Percentiles rank a stretch among this genome's conserved stretches.
phyloP scores from a whole-genome alignment of 2,113 vertebrate species.

The Salvator merianae region DNA sequence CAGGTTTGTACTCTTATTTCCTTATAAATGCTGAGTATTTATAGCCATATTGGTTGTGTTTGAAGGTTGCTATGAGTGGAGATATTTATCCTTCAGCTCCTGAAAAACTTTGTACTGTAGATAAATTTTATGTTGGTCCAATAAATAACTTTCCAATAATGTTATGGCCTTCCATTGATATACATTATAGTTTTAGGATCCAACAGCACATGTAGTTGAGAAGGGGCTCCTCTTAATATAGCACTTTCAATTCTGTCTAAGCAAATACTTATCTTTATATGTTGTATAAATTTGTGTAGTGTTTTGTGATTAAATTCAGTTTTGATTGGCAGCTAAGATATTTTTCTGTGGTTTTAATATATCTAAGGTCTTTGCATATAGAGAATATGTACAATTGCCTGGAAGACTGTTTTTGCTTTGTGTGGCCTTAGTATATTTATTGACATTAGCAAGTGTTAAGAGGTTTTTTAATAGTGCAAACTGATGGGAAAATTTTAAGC shows the following conservation, averaged over 20 bases:
- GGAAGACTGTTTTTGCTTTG: slow-evolving; percentile 75
- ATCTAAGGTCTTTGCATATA: slow-evolving; percentile 75
- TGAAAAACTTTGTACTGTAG: neutral
- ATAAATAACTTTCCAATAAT: slow-evolving; percentile 57
- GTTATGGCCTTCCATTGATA: slow-evolving; percentile 68
- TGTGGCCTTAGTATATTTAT: slow-evolving; percentile 80
- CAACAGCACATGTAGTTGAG: slow-evolving; percentile 71
- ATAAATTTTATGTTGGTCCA: slow-evolving; percentile 37
- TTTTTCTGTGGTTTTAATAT: slow-evolving; percentile 77
- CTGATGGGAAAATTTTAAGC: slow-evolving; percentile 54
- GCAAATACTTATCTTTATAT: slow-evolving; percentile 63
- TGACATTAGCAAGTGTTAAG: slow-evolving; percentile 72
- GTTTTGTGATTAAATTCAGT: slow-evolving; percentile 71
- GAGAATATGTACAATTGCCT: slow-evolving; percentile 77
- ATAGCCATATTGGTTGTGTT: slow-evolving; percentile 44
- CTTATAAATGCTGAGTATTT: slow-evolving; percentile 13
- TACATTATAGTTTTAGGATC: slow-evolving; percentile 63
- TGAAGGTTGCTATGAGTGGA: neutral
- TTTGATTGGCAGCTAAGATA: slow-evolving; percentile 77
- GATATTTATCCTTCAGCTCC: slow-evolving; percentile 15
- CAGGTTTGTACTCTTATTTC: slow-evolving; percentile 12
- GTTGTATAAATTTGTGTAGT: slow-evolving; percentile 73
- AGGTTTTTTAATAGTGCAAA: slow-evolving; percentile 74
- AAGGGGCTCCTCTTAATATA: slow-evolving; percentile 66
- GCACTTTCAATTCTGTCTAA: slow-evolving; percentile 65